Evolutionary conservation across 1,140 invertebrate genomes (phyloP).

Genomic region (Heliconius hermathena): DNA sequence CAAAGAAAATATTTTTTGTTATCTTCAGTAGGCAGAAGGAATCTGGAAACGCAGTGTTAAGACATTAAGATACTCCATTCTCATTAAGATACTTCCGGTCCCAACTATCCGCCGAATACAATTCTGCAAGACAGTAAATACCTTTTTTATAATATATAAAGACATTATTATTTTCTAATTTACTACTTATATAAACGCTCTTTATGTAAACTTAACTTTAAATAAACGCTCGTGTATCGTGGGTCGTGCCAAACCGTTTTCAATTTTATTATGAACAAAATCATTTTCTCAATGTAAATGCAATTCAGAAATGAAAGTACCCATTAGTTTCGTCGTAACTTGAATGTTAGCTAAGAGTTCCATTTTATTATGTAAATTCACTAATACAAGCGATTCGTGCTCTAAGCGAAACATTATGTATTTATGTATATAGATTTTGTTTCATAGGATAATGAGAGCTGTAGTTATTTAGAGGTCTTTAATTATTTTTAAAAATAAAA

Average conservation of each 20-base stretch:
- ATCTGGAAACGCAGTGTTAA: no score
- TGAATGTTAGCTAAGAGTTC: not conserved
- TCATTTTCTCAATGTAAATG: not conserved
- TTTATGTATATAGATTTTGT: not conserved
- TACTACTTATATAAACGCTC: no score
- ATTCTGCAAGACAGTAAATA: no score
- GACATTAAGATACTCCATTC: no score
- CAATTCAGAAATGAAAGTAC: not conserved
- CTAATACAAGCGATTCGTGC: not conserved
- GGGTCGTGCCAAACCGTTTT: not conserved
- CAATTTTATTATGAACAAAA: slow-evolving; percentile 13
- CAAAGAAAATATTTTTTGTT: no score
- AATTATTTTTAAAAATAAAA: no score
- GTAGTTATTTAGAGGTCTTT: not conserved
- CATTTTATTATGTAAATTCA: slow-evolving; percentile 14
- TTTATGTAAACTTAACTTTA: no score
- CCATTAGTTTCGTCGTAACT: not conserved
- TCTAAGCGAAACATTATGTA: not conserved
- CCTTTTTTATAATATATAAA: not conserved
- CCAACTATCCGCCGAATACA: no score
- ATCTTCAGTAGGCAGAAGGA: no score
- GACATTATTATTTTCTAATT: not conserved
- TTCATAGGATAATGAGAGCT: not conserved
- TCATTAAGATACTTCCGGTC: no score
- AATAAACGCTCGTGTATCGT: not conserved